Evolutionary conservation across 2,113 vertebrate genomes (phyloP), one percentile per base, ranked within the genome.

Genomic region (Pterocles orientalis): DNA sequence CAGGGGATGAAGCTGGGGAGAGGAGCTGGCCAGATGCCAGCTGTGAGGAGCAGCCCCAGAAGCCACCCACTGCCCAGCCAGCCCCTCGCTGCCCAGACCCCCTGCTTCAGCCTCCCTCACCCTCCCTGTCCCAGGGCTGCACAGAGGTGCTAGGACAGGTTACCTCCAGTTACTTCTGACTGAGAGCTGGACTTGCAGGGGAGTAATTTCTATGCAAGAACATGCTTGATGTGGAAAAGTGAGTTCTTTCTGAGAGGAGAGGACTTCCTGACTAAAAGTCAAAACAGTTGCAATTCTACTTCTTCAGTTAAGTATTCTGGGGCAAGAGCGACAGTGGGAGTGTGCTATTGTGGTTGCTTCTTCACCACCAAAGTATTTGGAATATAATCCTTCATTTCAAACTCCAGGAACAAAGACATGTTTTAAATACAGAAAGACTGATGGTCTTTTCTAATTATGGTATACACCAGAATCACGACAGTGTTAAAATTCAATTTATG

Each of bases 351-450:
- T 48, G 7, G 25, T 14, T 86, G 10, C n/a, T 80, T 71, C 45
- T 70, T 39, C 12, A 57, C 4, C 5, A 76, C 29, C 43, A 53
- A 31, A 50, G 7, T 51, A 31, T 80, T 34, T 79, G 54, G 50
- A 95, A 56, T 60, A 72, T 29, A 81, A 69, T 39, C 14, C 19
- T 73, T 79, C 0, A 9, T 79, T 94, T 88, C 19, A 77, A 61
- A 58, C 36, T 73, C 24, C 51, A 65, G 50, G 45, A 90, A 76
- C 7, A 39, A 8, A 76, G 48, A 53, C 23, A 29, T 62, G 12
- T 88, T 96, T 96, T 93, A 92, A 62, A 82, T 76, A 81, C 18
- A 84, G 73, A 65, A 90, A 79, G 70, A 57, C 26, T 48, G 69
- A 90, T 79, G 64, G 90, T 73, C 58, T 85, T 71, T 77, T 43